These are phyloP conservation scores for Abrostola tripartita DNA, from an alignment of 2,888 invertebrate species.

Conservation along the genomic window DNA sequence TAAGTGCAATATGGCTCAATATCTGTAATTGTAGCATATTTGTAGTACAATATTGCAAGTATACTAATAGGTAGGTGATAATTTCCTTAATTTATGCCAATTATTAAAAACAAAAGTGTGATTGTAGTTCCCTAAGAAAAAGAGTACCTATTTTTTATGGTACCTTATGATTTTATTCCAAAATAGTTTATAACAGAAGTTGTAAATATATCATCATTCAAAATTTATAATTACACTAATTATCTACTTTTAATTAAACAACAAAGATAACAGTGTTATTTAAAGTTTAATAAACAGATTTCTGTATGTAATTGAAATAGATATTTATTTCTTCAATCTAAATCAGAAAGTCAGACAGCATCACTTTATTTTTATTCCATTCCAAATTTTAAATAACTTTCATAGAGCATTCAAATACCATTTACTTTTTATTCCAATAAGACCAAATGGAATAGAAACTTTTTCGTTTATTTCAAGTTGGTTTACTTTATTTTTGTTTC, in stretches of 20 bases:
- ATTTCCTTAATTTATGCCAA: too few species aligned
- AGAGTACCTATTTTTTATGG: too few species aligned
- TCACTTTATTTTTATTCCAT: background rate
- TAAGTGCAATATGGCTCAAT: too few species aligned
- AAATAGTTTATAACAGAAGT: too few species aligned
- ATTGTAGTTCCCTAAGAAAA: too few species aligned
- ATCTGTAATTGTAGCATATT: too few species aligned
- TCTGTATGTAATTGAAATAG: background rate
- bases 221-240: background rate
- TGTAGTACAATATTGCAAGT: too few species aligned
- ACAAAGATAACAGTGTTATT: background rate
- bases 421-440: background rate
- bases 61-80: too few species aligned
- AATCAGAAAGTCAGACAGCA: background rate
- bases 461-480: background rate
- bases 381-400: background rate
- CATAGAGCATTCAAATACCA: background rate
- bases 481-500: conserved; percentile 1
- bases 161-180: too few species aligned
- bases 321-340: background rate
- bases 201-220: too few species aligned
- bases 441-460: background rate
- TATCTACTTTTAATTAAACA: background rate
- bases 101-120: too few species aligned
- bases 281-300: background rate